Percentiles rank a stretch among this genome's conserved stretches.
phyloP scores from a whole-genome alignment of 2,797 vertebrate species.

The Florisuga fusca region DNA sequence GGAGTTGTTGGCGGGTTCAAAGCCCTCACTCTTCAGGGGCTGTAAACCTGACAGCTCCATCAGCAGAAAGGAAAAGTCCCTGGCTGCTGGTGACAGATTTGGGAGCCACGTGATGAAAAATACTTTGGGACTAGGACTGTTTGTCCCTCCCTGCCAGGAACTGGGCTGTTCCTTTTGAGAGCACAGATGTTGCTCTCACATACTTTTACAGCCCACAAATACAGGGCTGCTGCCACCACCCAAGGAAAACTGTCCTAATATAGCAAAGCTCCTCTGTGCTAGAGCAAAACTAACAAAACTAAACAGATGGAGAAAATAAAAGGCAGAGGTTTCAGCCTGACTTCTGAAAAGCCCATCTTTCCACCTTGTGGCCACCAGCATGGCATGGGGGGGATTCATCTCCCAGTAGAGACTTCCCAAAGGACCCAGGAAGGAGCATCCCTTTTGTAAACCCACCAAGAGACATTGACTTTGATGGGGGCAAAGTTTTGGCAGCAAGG shows the following conservation, averaged over 20 bases:
- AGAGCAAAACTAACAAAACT: neutral
- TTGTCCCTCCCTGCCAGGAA: neutral
- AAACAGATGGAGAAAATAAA: neutral
- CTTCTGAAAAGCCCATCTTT: neutral
- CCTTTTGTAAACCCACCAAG: neutral
- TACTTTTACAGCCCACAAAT: neutral
- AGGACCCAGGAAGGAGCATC: neutral
- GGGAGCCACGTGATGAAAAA: neutral
- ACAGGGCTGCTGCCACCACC: neutral
- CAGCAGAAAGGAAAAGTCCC: neutral
- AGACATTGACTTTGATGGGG: neutral
- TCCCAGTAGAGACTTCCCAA: neutral
- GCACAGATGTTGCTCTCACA: neutral
- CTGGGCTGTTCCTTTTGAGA: neutral
- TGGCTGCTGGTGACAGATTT: neutral
- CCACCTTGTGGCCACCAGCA: neutral
- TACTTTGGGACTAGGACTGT: neutral
- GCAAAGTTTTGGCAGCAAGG: neutral
- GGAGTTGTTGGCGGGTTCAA: neutral
- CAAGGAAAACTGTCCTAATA: neutral
- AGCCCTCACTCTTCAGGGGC: neutral
- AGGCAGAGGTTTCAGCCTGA: neutral
- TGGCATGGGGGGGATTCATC: neutral
- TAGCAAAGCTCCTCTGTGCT: neutral
- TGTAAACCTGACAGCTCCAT: neutral